Evolutionary conservation across 2,888 invertebrate species (phyloP).

Genomic region (Drosophila seclusa): DNA sequence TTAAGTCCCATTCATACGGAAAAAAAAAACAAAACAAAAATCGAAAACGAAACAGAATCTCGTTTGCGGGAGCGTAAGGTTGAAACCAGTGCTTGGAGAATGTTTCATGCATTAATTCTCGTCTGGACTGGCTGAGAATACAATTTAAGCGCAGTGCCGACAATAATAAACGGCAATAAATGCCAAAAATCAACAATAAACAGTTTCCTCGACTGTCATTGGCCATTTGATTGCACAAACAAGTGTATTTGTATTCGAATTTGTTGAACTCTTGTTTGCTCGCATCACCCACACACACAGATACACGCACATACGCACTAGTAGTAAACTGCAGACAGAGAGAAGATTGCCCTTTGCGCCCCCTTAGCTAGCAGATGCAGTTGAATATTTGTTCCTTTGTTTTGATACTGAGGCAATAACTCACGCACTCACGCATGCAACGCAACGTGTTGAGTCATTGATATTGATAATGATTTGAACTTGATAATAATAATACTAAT

Average conservation of each 20-base stretch:
- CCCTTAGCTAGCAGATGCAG: conserved; percentile 19
- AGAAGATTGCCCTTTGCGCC: conserved; percentile 51
- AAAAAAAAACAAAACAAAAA: conserved; percentile 24
- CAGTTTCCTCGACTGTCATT: conserved; percentile 43
- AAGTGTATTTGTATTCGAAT: conserved; percentile 26
- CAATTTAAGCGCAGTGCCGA: conserved; percentile 46
- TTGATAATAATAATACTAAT: neutral
- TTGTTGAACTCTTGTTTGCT: conserved; percentile 62
- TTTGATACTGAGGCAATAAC: neutral
- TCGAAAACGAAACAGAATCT: conserved; percentile 34
- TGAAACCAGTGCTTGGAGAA: conserved; percentile 17
- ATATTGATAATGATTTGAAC: neutral
- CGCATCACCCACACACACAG: conserved; percentile 42
- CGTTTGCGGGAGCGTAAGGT: conserved; percentile 5
- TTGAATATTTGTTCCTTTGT: conserved; percentile 19
- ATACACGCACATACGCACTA: neutral
- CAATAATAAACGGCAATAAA: conserved; percentile 48
- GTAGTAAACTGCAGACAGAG: conserved; percentile 45
- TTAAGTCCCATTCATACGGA: conserved; percentile 15
- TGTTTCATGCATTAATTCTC: conserved; percentile 35
- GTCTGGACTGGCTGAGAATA: conserved; percentile 45
- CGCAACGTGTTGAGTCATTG: neutral
- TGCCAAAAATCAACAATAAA: conserved; percentile 36
- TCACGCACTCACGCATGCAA: conserved; percentile 5
- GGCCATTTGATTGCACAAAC: conserved; percentile 24